Conservation (phyloP, 2,113 vertebrate genomes). For the Corydoras maculifer region DNA sequence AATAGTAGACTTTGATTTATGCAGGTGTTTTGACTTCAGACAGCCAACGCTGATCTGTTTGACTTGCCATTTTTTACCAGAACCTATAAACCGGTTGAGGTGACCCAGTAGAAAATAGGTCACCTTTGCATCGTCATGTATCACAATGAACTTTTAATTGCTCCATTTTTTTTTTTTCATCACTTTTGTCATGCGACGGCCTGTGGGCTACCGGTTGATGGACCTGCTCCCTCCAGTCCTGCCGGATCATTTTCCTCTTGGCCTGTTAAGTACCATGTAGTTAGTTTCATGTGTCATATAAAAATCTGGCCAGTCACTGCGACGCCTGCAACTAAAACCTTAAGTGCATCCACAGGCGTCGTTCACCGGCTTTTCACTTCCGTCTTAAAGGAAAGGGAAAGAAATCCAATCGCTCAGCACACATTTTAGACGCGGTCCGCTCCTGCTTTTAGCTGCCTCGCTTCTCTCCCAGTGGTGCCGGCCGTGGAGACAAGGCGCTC, state of each 20-base stretch:
- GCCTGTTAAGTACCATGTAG: slow-evolving; percentile 70
- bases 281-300: slow-evolving; percentile 81
- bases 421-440: slow-evolving; percentile 51
- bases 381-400: slow-evolving; percentile 71
- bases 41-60: not conserved
- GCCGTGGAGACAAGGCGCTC: slow-evolving; percentile 37
- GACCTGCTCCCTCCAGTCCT: slow-evolving; percentile 61
- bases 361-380: slow-evolving; percentile 69
- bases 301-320: slow-evolving; percentile 71
- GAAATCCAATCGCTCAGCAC: slow-evolving; percentile 72
- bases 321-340: slow-evolving; percentile 81
- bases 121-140: slow-evolving; percentile 53
- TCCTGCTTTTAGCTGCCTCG: slow-evolving; percentile 60
- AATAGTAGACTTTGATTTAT: not conserved
- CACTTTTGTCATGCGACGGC: slow-evolving; percentile 68
- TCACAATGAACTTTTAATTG: slow-evolving; percentile 75
- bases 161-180: slow-evolving; percentile 54
- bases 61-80: not conserved
- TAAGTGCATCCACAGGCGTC: slow-evolving; percentile 78
- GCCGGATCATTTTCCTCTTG: slow-evolving; percentile 71
- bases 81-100: not conserved
- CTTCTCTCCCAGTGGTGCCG: slow-evolving; percentile 45
- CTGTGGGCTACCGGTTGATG: slow-evolving; percentile 66
- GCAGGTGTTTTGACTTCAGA: slow-evolving; percentile 3
- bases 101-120: slow-evolving; percentile 48